phyloP scores from a whole-genome alignment of 2,797 vertebrate genomes.

The Characodon lateralis region DNA sequence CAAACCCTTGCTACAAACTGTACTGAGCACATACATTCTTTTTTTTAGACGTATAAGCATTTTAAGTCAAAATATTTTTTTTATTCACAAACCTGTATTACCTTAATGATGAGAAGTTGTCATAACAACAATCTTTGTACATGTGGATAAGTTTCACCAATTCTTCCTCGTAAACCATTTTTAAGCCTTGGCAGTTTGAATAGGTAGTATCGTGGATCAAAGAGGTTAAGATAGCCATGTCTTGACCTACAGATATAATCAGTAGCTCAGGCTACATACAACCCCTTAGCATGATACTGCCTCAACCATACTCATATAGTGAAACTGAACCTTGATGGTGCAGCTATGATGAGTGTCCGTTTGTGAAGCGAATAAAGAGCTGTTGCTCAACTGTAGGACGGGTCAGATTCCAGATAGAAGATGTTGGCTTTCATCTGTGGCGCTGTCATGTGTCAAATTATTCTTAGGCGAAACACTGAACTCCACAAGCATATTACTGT shows the following conservation, averaged over 20 bases:
- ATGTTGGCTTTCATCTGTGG: background rate
- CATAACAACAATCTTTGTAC: background rate
- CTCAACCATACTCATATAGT: background rate
- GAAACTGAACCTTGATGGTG: background rate
- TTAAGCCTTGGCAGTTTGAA: background rate
- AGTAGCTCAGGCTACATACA: background rate
- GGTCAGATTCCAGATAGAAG: background rate
- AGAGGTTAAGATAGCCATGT: background rate
- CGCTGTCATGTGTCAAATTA: background rate
- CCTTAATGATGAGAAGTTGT: background rate
- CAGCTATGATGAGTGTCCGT: background rate
- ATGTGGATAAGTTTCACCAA: background rate
- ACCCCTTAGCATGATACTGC: background rate
- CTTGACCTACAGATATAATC: background rate
- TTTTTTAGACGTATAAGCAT: background rate
- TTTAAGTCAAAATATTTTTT: background rate
- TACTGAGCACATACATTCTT: background rate
- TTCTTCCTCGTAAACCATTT: constrained; percentile 2
- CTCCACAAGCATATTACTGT: background rate
- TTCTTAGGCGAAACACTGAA: background rate
- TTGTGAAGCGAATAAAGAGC: background rate
- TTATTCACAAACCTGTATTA: background rate
- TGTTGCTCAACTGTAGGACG: background rate
- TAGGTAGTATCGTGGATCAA: background rate
- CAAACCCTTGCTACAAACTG: background rate